phyloP scores from a whole-genome alignment of 1,140 invertebrate species.

The Idris sp. region DNA sequence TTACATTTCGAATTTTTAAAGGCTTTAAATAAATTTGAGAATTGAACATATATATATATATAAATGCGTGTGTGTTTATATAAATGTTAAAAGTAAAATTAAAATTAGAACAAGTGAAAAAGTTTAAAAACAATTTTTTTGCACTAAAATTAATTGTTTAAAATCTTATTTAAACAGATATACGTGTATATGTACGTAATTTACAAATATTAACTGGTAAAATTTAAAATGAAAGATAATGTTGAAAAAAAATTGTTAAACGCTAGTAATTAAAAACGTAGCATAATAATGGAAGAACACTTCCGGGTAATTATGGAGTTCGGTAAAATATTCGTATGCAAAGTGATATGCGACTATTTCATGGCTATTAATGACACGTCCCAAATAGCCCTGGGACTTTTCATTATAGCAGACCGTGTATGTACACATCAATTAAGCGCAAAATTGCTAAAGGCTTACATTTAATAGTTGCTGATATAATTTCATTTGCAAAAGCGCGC shows the following conservation, averaged over 20 bases:
- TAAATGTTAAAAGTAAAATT: no score
- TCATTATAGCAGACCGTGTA: slow-evolving; percentile 15
- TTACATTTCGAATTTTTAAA: slow-evolving; percentile 15
- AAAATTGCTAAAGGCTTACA: slow-evolving; percentile 66
- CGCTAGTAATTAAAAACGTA: no score
- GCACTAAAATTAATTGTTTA: no score
- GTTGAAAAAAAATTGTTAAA: no score
- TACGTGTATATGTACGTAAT: no score
- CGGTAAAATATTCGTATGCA: not conserved
- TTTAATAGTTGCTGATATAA: slow-evolving; percentile 57
- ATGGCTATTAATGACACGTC: slow-evolving; percentile 29
- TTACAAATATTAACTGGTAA: no score
- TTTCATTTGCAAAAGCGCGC: slow-evolving; percentile 26
- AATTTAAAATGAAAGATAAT: no score
- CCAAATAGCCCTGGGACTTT: slow-evolving; percentile 52
- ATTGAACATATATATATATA: not conserved
- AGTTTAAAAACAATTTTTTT: no score
- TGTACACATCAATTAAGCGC: slow-evolving; percentile 67
- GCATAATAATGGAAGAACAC: no score
- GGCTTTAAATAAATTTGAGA: not conserved
- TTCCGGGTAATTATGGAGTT: slow-evolving; percentile 5
- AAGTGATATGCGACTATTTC: slow-evolving; percentile 25
- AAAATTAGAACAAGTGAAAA: no score
- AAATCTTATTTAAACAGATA: no score
- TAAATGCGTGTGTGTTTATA: no score